phyloP scores from a whole-genome alignment of 2,113 vertebrate species.

The Paracanthobrama guichenoti region DNA sequence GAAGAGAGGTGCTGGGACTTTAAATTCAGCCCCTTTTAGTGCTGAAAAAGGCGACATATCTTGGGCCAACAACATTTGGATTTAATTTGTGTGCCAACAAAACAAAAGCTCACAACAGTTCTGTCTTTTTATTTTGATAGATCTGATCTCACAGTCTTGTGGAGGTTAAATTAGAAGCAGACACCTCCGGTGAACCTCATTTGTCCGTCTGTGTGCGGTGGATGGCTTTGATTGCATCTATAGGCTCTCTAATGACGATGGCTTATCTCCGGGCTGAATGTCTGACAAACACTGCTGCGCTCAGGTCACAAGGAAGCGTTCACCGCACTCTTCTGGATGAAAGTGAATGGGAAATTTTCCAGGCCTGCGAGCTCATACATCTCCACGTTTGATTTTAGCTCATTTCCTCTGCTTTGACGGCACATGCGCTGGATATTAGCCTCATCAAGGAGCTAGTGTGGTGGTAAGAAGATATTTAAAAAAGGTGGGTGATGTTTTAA shows the following conservation, averaged over 20 bases:
- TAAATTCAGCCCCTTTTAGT: background rate
- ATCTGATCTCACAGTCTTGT: background rate
- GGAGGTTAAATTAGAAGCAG: slow-evolving; percentile 33
- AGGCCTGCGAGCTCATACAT: slow-evolving; percentile 14
- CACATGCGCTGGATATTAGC: background rate
- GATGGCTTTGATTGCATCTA: slow-evolving; percentile 31
- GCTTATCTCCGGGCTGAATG: slow-evolving; percentile 21
- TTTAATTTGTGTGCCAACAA: slow-evolving; percentile 33
- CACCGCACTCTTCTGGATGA: slow-evolving; percentile 35
- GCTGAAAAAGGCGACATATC: background rate
- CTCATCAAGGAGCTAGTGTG: slow-evolving; percentile 26
- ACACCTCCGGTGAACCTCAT: background rate
- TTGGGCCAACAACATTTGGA: slow-evolving; percentile 42
- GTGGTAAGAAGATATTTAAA: background rate
- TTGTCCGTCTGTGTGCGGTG: background rate
- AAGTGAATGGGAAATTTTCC: slow-evolving; percentile 44
- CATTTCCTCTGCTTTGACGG: slow-evolving; percentile 31
- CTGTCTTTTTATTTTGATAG: background rate
- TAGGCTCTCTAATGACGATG: slow-evolving; percentile 2
- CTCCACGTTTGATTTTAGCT: slow-evolving; percentile 46
- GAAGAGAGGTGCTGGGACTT: slow-evolving; percentile 8
- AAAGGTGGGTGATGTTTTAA: slow-evolving; percentile 3
- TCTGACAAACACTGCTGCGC: slow-evolving; percentile 4
- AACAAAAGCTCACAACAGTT: slow-evolving; percentile 18
- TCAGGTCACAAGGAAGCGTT: slow-evolving; percentile 45